phyloP scores from a whole-genome alignment of 2,797 vertebrate genomes.

The Aselliscus stoliczkanus region DNA sequence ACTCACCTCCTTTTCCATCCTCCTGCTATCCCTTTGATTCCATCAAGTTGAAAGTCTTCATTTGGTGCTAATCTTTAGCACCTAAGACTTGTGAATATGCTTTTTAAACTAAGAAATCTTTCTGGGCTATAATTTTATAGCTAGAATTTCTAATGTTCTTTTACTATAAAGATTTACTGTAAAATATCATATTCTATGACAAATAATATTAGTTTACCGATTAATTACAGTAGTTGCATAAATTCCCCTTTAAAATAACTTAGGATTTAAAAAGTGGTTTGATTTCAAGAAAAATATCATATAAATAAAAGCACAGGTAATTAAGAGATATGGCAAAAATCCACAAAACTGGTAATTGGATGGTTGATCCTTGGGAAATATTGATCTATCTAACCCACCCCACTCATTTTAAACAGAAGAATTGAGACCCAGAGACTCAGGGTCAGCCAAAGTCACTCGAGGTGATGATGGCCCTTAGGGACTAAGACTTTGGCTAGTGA shows the following conservation, averaged over 20 bases:
- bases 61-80: not conserved
- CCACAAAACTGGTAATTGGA: not conserved
- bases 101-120: not conserved
- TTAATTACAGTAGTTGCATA: not conserved
- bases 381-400: not conserved
- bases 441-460: not conserved
- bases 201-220: not conserved
- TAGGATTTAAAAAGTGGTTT: not conserved
- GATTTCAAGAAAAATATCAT: not conserved
- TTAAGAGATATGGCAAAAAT: not conserved
- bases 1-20: not conserved
- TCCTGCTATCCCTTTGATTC: not conserved
- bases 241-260: not conserved
- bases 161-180: not conserved
- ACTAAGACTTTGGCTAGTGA: not conserved
- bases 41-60: not conserved
- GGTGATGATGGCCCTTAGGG: not conserved
- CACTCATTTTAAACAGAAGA: not conserved
- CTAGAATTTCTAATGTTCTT: not conserved
- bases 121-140: not conserved
- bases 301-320: not conserved
- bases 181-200: not conserved
- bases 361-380: not conserved
- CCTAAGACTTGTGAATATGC: not conserved
- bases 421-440: not conserved